These are phyloP conservation scores for Tympanuchus pallidicinctus DNA, from an alignment of 2,113 vertebrate species.

Conservation along the genomic window DNA sequence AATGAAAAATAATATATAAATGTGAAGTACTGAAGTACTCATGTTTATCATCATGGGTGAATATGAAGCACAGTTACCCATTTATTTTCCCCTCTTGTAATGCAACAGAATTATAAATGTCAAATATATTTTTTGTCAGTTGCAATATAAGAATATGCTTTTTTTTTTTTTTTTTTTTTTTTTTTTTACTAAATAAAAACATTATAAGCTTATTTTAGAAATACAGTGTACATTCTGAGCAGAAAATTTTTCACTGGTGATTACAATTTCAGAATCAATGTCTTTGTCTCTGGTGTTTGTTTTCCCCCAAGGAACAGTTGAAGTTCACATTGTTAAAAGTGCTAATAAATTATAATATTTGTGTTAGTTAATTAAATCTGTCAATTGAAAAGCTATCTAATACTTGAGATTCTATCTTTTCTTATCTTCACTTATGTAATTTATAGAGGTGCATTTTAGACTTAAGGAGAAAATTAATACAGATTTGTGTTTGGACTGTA, in stretches of 20 bases:
- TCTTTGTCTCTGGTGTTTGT: slow-evolving; percentile 43
- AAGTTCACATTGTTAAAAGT: slow-evolving; percentile 66
- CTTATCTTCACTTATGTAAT: neutral
- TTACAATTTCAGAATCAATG: slow-evolving; percentile 55
- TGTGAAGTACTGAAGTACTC: neutral
- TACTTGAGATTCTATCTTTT: neutral
- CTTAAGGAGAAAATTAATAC: neutral
- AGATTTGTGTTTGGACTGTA: neutral
- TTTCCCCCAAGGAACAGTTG: slow-evolving; percentile 29
- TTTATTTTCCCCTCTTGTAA: neutral
- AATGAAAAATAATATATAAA: neutral
- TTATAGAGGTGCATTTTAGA: neutral
- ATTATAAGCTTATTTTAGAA: neutral
- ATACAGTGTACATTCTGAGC: neutral
- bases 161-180: neutral
- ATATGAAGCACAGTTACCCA: neutral
- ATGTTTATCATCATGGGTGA: neutral
- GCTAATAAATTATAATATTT: slow-evolving; percentile 63
- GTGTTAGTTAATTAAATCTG: slow-evolving; percentile 69
- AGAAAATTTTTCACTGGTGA: slow-evolving; percentile 9
- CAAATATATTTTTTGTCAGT: neutral
- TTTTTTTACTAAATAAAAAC: neutral
- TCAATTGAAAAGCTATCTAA: slow-evolving; percentile 49
- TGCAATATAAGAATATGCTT: neutral
- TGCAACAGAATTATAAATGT: neutral